phyloP scores from a whole-genome alignment of 2,113 vertebrate genomes.

The Scopus umbretta region DNA sequence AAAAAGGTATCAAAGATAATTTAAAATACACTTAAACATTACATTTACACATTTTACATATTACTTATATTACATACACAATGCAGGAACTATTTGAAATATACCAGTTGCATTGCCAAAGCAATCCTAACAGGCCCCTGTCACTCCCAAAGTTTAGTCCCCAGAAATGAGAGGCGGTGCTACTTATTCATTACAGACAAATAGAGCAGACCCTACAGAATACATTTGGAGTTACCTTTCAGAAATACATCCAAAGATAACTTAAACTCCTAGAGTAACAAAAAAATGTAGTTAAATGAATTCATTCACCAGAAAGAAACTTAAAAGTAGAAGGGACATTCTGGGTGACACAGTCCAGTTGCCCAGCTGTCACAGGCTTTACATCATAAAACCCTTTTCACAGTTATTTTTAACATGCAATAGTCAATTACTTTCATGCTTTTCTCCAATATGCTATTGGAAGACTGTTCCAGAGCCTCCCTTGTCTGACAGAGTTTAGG shows the following conservation, averaged over 20 bases:
- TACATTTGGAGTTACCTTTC: not conserved
- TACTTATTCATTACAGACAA: not conserved
- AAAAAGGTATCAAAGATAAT: not conserved
- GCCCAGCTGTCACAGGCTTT: not conserved
- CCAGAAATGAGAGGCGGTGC: not conserved
- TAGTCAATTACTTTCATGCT: not conserved
- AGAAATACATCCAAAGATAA: not conserved
- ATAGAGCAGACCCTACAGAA: not conserved
- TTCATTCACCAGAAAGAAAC: not conserved
- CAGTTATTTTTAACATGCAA: not conserved
- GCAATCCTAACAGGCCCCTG: not conserved
- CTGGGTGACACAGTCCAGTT: not conserved
- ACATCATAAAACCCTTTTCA: not conserved
- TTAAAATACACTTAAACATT: not conserved
- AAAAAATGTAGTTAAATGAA: not conserved
- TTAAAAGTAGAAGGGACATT: not conserved
- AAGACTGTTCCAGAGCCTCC: not conserved
- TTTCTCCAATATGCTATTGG: not conserved
- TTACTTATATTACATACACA: not conserved
- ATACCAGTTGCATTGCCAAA: not conserved
- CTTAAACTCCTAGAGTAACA: not conserved
- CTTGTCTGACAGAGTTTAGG: not conserved
- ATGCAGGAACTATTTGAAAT: not conserved
- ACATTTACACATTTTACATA: not conserved
- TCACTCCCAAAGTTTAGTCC: not conserved